phyloP scores from a whole-genome alignment of 2,888 invertebrate species.

The Myopa tessellatipennis region DNA sequence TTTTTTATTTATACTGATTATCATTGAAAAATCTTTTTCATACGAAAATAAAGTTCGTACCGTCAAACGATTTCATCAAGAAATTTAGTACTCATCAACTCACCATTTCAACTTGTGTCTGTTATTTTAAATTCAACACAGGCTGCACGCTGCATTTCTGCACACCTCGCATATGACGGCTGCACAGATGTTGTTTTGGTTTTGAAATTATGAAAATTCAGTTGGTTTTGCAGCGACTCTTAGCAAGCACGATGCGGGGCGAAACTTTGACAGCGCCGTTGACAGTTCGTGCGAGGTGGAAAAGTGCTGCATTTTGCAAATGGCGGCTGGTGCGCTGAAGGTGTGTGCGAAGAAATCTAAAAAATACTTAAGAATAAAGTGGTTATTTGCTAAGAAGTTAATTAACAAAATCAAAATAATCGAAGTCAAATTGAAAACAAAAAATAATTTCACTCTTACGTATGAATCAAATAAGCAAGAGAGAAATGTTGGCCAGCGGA shows the following conservation, averaged over 20 bases:
- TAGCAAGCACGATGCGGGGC: slow-evolving; percentile 25
- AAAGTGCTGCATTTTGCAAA: slow-evolving; percentile 42
- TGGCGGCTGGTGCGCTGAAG: slow-evolving; percentile 37
- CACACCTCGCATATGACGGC: slow-evolving; percentile 16
- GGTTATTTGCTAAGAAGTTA: neutral
- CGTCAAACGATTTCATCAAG: too few species aligned
- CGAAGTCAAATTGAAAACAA: neutral
- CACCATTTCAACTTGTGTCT: too few species aligned
- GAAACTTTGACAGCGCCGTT: slow-evolving; percentile 29
- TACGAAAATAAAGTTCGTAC: too few species aligned
- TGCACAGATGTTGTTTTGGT: slow-evolving; percentile 31
- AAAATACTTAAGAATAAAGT: neutral
- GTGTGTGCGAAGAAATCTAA: slow-evolving; percentile 11
- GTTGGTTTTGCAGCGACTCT: slow-evolving; percentile 31
- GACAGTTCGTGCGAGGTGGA: slow-evolving; percentile 37
- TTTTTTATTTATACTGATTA: neutral
- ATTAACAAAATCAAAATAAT: neutral
- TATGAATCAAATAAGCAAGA: neutral
- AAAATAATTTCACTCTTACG: neutral
- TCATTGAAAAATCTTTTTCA: too few species aligned
- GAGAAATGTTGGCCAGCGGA: slow-evolving; percentile 13
- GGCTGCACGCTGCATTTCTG: slow-evolving; percentile 5
- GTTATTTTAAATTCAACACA: slow-evolving; percentile 8
- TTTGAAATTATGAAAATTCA: slow-evolving; percentile 28
- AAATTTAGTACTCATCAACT: too few species aligned